A percentile compares a stretch with the other conserved stretches of the same genome.
These are phyloP conservation scores for Anguilla anguilla DNA, from an alignment of 2,797 vertebrate species.

Conservation along the genomic window DNA sequence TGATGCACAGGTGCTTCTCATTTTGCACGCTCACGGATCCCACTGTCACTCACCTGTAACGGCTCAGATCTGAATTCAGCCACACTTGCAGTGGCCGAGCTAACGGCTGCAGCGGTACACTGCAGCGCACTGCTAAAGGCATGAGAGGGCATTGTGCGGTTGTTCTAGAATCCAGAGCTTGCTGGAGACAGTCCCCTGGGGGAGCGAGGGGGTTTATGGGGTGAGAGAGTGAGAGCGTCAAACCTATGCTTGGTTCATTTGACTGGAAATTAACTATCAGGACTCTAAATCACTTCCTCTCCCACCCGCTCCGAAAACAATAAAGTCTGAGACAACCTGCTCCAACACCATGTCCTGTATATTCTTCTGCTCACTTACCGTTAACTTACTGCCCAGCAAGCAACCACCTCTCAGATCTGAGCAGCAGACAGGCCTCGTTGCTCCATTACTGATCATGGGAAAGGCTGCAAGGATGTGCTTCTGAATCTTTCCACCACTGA, in stretches of 20 bases:
- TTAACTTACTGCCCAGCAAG: not conserved
- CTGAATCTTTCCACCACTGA: too few species aligned
- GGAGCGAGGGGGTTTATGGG: not conserved
- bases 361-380: not conserved
- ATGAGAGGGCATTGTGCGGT: not conserved
- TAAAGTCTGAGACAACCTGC: not conserved
- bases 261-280: constrained; percentile 28
- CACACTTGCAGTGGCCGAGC: too few species aligned
- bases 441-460: too few species aligned
- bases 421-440: too few species aligned
- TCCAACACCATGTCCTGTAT: not conserved
- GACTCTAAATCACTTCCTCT: constrained; percentile 24
- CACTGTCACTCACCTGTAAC: too few species aligned
- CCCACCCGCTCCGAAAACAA: constrained; percentile 8
- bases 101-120: too few species aligned
- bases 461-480: too few species aligned
- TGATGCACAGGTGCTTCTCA: too few species aligned
- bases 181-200: not conserved
- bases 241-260: not conserved
- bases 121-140: too few species aligned
- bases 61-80: too few species aligned
- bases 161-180: not conserved
- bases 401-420: too few species aligned
- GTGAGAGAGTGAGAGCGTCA: not conserved
- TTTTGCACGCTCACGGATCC: too few species aligned